Percentiles rank a stretch among this genome's conserved stretches.
phyloP scores from a whole-genome alignment of 2,113 vertebrate genomes.

The Echinops telfairi region DNA sequence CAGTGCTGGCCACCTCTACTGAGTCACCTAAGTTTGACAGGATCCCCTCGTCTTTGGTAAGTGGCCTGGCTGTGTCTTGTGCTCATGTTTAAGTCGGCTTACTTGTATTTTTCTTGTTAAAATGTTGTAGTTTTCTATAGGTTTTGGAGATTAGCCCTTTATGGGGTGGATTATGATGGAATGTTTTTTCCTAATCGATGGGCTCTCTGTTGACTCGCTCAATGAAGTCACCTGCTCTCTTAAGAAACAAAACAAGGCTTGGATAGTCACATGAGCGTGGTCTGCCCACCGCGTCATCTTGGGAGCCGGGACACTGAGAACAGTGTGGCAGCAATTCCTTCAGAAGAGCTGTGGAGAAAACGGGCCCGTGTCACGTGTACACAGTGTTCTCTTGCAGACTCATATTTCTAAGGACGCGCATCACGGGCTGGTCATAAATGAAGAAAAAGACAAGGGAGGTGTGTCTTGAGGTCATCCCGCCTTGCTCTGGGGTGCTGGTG shows the following conservation, averaged over 20 bases:
- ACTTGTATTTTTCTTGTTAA: no score
- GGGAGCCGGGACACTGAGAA: constrained; percentile 74
- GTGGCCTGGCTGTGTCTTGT: no score
- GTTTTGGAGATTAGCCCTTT: no score
- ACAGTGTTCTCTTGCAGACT: constrained; percentile 77
- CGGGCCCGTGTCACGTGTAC: constrained; percentile 75
- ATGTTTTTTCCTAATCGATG: no score
- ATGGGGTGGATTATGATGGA: no score
- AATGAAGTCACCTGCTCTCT: no score
- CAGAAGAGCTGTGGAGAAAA: constrained; percentile 74
- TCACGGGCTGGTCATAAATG: constrained; percentile 51
- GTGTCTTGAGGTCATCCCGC: neutral
- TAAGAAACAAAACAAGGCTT: no score
- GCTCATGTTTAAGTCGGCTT: no score
- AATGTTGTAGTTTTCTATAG: no score
- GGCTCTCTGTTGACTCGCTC: no score
- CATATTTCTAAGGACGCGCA: constrained; percentile 64
- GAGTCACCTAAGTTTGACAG: constrained; percentile 42
- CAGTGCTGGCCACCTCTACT: neutral
- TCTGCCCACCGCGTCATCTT: constrained; percentile 48
- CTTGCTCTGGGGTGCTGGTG: neutral
- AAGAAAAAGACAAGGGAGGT: neutral
- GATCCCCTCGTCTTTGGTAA: neutral
- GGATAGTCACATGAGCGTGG: constrained; percentile 43
- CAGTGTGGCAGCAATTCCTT: constrained; percentile 73